Percentiles rank a stretch among this genome's conserved stretches.
phyloP scores from a whole-genome alignment of 2,113 vertebrate species.

The Neolamprologus modestus region DNA sequence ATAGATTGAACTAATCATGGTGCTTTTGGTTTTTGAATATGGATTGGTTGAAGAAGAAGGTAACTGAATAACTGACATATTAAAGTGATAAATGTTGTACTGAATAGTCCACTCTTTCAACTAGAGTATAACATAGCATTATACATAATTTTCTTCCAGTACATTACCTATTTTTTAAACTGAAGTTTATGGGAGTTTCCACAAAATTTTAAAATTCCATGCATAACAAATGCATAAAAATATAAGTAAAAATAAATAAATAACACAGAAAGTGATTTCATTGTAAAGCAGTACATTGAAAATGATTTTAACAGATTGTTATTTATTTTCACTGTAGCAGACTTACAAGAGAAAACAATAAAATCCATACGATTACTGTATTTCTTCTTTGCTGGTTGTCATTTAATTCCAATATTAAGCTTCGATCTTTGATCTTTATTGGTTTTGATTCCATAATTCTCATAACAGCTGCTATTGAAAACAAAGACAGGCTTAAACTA shows the following conservation, averaged over 20 bases:
- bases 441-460: slow-evolving; percentile 22
- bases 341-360: not conserved
- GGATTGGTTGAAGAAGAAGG: not conserved
- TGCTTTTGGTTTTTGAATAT: not conserved
- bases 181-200: not conserved
- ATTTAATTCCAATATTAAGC: not conserved
- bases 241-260: not conserved
- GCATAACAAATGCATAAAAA: not conserved
- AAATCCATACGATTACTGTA: not conserved
- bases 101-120: not conserved
- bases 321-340: not conserved
- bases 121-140: not conserved
- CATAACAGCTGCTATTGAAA: slow-evolving; percentile 36
- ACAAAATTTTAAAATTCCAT: not conserved
- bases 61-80: not conserved
- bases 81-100: not conserved
- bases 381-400: slow-evolving; percentile 6
- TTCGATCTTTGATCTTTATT: not conserved
- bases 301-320: not conserved
- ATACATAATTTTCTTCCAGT: not conserved
- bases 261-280: not conserved
- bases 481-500: slow-evolving; percentile 8
- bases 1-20: not conserved
- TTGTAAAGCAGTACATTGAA: not conserved
- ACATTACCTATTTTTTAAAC: not conserved